Conservation (phyloP, 2,113 vertebrate species). For the Caloenas nicobarica region DNA sequence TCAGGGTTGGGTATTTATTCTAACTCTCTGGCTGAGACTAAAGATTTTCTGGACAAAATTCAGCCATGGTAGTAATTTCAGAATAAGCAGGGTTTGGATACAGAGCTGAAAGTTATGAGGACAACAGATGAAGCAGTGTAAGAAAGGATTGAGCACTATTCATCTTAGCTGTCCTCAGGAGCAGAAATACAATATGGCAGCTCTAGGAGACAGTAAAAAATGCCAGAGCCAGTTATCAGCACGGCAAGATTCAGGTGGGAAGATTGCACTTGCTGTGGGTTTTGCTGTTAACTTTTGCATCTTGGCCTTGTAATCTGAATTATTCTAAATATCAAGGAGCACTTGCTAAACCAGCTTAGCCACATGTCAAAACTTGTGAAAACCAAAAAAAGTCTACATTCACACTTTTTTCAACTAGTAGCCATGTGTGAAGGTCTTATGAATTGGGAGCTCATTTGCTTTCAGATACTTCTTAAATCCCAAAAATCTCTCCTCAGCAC, state of each 20-base stretch:
- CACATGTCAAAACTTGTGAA: neutral
- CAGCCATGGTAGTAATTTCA: too few species aligned
- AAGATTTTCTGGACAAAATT: too few species aligned
- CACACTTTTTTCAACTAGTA: neutral
- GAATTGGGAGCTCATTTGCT: neutral
- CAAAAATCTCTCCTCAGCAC: neutral
- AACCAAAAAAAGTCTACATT: neutral
- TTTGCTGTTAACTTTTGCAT: neutral
- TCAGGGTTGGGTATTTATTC: too few species aligned
- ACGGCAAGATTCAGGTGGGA: neutral
- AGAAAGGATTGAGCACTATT: neutral
- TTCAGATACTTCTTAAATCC: neutral
- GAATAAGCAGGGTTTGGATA: too few species aligned
- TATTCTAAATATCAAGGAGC: neutral
- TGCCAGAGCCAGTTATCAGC: neutral
- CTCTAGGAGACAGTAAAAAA: neutral
- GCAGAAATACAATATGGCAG: neutral
- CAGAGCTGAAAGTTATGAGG: too few species aligned
- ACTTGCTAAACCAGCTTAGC: neutral
- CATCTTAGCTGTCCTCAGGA: neutral
- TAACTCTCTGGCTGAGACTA: too few species aligned
- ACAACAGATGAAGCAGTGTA: too few species aligned
- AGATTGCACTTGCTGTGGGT: neutral
- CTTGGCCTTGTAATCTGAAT: neutral
- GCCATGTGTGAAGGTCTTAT: neutral